Evolutionary conservation across 2,888 invertebrate species (phyloP).

Genomic region (Portevinia maculata): DNA sequence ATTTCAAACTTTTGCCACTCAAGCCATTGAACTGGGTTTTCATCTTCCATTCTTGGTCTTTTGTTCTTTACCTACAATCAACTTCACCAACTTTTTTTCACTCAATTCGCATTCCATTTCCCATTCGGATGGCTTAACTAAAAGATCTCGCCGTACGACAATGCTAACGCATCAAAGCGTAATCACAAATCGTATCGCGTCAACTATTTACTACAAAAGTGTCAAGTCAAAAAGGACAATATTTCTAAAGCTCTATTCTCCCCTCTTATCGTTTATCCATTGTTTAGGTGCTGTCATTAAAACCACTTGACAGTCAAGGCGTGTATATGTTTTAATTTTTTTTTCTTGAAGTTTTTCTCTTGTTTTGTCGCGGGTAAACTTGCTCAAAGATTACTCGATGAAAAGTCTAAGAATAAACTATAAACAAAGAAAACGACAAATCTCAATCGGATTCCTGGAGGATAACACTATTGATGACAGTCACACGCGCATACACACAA

Average conservation of each 20-base stretch:
- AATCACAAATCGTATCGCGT: slow-evolving; percentile 36
- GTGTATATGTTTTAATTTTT: slow-evolving; percentile 28
- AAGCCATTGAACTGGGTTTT: too few relatives aligned
- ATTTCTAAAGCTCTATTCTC: slow-evolving; percentile 33
- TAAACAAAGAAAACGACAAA: slow-evolving; percentile 14
- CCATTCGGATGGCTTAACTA: background rate
- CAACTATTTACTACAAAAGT: slow-evolving; percentile 48
- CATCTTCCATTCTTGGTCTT: too few relatives aligned
- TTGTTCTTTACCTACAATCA: too few relatives aligned
- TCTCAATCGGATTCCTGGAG: slow-evolving; percentile 27
- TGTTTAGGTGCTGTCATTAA: slow-evolving; percentile 54
- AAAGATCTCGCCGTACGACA: background rate
- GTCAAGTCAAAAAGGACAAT: slow-evolving; percentile 30
- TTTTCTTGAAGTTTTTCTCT: background rate
- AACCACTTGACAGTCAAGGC: slow-evolving; percentile 56
- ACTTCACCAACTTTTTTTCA: background rate
- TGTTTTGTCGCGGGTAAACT: background rate
- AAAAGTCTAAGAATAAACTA: background rate
- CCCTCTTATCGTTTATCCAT: slow-evolving; percentile 23
- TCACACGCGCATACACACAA: background rate
- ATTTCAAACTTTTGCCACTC: too few relatives aligned
- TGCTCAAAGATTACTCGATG: background rate
- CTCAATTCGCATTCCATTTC: slow-evolving; percentile 2
- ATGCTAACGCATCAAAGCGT: slow-evolving; percentile 46
- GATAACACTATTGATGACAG: slow-evolving; percentile 24